Evolutionary conservation across 2,888 invertebrate species (phyloP), one percentile per base, ranked within the genome.

Genomic region (Sceliomorpha sp.): DNA sequence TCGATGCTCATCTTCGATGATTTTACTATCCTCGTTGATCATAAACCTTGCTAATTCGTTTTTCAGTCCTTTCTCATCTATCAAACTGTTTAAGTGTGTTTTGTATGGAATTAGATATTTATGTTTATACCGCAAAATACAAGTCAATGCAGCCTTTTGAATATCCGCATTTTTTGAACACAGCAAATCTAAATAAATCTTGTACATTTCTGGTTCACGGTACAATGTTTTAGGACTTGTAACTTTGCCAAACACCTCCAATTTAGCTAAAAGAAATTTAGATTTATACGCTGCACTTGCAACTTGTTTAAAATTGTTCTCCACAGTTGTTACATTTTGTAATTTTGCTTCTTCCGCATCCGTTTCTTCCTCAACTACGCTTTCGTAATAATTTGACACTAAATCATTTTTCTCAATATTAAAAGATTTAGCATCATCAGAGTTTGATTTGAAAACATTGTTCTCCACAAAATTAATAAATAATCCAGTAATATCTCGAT

Each of bases 21-120:
- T 89, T 50, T 92, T 90, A 55, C 92, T 91, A 55, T 94, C 94
- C 76, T 92, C 90, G 12, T 70, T 70, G 10, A 98, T 91, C 84
- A 94, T 93, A 83, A 98, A 97, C 37, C 92, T 90, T 0, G 93
- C 91, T 1, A 99, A 86, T 88, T 97, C 96, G 78, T 94, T 93
- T 89, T 95, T 96, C 75, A 98, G 94, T 73, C 94, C 95, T 76
- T 95, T 94, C 72, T 98, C 96, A 80, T 97, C 95, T 2, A 98
- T 91, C 47, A 98, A 89, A 67, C 93, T 92, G 73, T 93, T 92
- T 42, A 99, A 89, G 79, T 96, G 92, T 31, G 92, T 93, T 84
- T 94, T 95, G 83, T 98, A 98, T 0, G 95, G 93, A 0, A 89
- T 84, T 4, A 98, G 83, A 80, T 92, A 93, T 82, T 95, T 95